Percentiles rank a stretch among this genome's conserved stretches.
phyloP scores from a whole-genome alignment of 2,888 invertebrate species.

The Dusona sp. region DNA sequence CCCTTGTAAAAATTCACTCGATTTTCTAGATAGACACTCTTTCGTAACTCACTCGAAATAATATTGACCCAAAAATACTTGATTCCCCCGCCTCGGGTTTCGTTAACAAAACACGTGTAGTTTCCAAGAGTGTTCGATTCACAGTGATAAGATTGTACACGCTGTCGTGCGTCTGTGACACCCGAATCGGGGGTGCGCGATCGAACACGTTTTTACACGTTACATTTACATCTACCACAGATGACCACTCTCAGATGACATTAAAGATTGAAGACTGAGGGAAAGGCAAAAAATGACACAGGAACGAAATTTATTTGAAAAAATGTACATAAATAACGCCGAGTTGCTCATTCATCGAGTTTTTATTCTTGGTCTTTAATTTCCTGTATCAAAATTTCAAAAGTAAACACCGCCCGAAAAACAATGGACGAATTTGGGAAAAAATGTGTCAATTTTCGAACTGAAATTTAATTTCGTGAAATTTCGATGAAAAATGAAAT shows the following conservation, averaged over 20 bases:
- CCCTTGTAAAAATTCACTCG: constrained; percentile 23
- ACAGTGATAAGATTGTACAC: background rate
- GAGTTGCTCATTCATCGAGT: background rate
- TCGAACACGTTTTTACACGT: constrained; percentile 1
- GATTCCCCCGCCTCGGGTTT: background rate
- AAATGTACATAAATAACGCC: background rate
- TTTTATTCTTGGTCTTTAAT: background rate
- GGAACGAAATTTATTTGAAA: background rate
- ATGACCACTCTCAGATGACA: background rate
- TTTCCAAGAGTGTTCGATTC: background rate
- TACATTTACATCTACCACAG: background rate
- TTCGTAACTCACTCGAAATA: constrained; percentile 7
- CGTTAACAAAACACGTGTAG: constrained; percentile 2
- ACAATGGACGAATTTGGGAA: background rate
- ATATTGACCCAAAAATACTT: background rate
- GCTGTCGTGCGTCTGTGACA: background rate
- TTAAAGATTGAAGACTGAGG: background rate
- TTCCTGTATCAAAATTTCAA: background rate
- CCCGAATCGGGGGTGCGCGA: constrained; percentile 11
- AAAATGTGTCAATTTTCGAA: background rate
- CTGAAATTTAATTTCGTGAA: background rate
- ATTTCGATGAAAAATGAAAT: background rate
- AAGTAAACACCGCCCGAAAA: background rate
- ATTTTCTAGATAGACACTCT: background rate
- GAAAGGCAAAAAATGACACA: background rate